Base-by-base conservation (phyloP, 2,888 invertebrate species). In the Herminia tarsipennalis region DNA sequence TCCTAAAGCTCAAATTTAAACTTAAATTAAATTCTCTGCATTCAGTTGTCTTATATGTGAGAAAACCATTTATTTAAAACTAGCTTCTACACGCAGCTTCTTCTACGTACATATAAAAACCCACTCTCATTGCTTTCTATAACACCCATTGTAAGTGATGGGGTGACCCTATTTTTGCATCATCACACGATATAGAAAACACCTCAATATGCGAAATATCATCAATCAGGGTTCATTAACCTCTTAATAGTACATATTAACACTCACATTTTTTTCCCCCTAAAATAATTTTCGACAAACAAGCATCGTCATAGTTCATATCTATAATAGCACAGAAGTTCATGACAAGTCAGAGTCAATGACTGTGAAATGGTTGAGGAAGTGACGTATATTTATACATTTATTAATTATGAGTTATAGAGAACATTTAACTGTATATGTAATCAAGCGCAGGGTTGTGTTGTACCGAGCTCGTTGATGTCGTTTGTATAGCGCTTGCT, bases 381-480 rank as follows among this genome's bases (percentile, higher is more conserved):
- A 59, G 42, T 62, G 56, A 36, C 45, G 50, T 63, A 37, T 33
- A 52, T 50, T 49, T 54, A 56, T 48, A 45, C 37, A 50, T 35
- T 54, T 53, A 54, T 45, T 56, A 63, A 67, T 55, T 42, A 63
- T 50, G 47, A 57, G 47, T 51, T 40, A 51, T 62, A 51, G 43
- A 39, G 54, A 37, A 50, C 51, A 51, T 53, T 57, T 54, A 63
- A 56, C 67, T 54, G 58, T 63, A 56, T 38, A 52, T 25, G 60
- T 32, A 63, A 66, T 66, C 63, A 70, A 54, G 69, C 68, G 70
- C 67, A 73, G 54, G 58, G 52, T 45, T 45, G 40, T 51, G 60
- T 45, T 38, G 42, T 35, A 42, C 45, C 44, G 72, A 75, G 78
- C 85, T 67, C 90, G 90, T 90, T 90, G 87, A 89, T 83, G 85